A percentile compares a stretch with the other conserved stretches of the same genome.
phyloP scores from a whole-genome alignment of 2,797 vertebrate genomes.

The Hybognathus amarus region DNA sequence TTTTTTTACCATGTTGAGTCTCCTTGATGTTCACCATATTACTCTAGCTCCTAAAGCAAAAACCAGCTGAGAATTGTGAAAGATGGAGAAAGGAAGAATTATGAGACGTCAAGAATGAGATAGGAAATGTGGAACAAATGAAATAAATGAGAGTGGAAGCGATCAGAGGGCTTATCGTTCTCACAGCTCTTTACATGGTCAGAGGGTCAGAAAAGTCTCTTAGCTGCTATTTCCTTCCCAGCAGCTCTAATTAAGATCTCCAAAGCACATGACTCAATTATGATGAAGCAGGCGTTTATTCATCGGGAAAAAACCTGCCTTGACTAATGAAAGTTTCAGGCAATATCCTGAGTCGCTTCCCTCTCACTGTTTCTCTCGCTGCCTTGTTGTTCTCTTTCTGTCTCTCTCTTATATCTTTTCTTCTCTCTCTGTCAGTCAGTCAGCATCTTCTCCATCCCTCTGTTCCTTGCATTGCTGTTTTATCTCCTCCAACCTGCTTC shows the following conservation, averaged over 20 bases:
- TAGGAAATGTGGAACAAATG: slow-evolving; percentile 51
- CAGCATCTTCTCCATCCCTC: slow-evolving; percentile 21
- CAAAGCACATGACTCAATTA: slow-evolving; percentile 60
- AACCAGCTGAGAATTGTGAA: neutral
- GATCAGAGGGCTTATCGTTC: slow-evolving; percentile 25
- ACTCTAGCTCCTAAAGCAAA: neutral
- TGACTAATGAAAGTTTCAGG: slow-evolving; percentile 60
- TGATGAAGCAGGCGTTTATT: slow-evolving; percentile 33
- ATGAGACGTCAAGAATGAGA: neutral
- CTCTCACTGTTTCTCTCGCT: slow-evolving; percentile 38
- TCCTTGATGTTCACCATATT: neutral
- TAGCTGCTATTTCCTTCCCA: slow-evolving; percentile 48
- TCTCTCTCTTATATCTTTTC: slow-evolving; percentile 36
- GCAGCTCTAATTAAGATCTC: slow-evolving; percentile 68
- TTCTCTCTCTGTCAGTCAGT: slow-evolving; percentile 40
- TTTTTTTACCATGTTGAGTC: neutral
- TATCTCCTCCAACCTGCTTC: slow-evolving; percentile 38
- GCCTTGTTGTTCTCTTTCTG: slow-evolving; percentile 4
- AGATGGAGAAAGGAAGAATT: neutral
- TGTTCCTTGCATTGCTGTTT: slow-evolving; percentile 36
- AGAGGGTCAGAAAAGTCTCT: slow-evolving; percentile 59
- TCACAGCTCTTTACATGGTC: slow-evolving; percentile 49
- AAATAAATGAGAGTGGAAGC: slow-evolving; percentile 55
- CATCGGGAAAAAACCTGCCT: slow-evolving; percentile 2
- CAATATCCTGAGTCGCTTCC: slow-evolving; percentile 55